Evolutionary conservation across 2,888 invertebrate genomes (phyloP), one percentile per base, ranked within the genome.

Genomic region (Diarsia rubi): DNA sequence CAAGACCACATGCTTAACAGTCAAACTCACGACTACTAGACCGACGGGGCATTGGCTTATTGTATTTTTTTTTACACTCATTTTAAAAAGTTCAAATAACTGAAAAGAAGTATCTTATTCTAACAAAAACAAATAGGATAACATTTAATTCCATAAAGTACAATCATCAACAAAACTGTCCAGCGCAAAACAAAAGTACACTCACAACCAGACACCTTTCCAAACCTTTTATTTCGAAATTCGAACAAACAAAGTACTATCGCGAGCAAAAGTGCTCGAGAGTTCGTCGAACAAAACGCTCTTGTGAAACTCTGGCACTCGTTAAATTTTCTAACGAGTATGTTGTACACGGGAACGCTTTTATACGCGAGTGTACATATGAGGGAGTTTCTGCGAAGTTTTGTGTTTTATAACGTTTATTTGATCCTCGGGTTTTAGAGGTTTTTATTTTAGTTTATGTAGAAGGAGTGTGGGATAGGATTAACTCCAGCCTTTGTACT

Each of bases 281-380:
- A 75, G 84, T 78, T 69, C 72, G 44, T 75, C 68, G 52, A 83
- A 83, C 83, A 85, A 79, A 83, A 78, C 77, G 83, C 67, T 84
- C 81, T 67, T 49, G 62, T 63, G 68, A 59, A 72, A 82, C 73
- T 84, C 75, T 11, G 70, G 78, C 59, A 75, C 83, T 83, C 87
- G 87, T 87, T 83, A 87, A 83, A 86, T 85, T 84, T 69, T 79
- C 84, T 84, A 85, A 85, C 85, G 82, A 83, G 78, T 75, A 63
- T 75, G 83, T 80, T 69, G 67, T 71, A 86, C 85, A 85, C 47
- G 85, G 73, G 78, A 85, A 84, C 59, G 84, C 84, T 86, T 85
- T 82, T 86, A 82, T 68, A 70, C 75, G 59, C 69, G 82, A 82
- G 67, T 75, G 85, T 82, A 86, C 79, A 42, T 59, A 54, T n/a